Base-by-base conservation (phyloP, 2,888 invertebrate genomes). In the Bombylius discolor region DNA sequence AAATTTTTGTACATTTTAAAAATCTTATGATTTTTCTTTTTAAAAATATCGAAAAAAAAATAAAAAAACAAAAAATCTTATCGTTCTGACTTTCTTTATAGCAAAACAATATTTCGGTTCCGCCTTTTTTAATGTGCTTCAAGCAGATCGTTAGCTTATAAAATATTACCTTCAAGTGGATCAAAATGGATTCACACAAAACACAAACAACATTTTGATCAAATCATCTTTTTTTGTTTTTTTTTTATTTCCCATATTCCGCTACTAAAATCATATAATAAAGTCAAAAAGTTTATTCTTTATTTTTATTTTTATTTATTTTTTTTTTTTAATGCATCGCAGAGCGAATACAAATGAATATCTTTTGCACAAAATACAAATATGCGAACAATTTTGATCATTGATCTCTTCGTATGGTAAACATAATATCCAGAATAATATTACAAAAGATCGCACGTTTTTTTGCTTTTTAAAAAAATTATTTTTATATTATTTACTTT, bases 61-160 rank as follows among this genome's bases (percentile, higher is more conserved):
- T n/a, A n/a, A n/a, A 23, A 23, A 23, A 23, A 23, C 3, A 23
- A 23, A 3, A 2, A 23, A 23, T 23, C 23, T 23, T 23, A 23
- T 23, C 23, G 23, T 23, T 23, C 47, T 49, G 53, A 47, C 49
- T 49, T 49, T 49, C 49, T 51, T 52, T 13, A 31, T 44, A 48
- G 47, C 53, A 57, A 51, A 48, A 51, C 53, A 57, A 51, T 48
- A 51, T 52, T 54, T 60, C 39, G 57, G 54, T 44, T 57, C 57
- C 60, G 57, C 60, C 60, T 56, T 45, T 56, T 11, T 11, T 42
- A 4, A 11, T 23, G 11, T 52, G 60, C 58, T 58, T 53, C 53
- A 58, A 60, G 60, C 57, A 52, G 58, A 57, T 60, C 57, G 60
- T 60, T 60, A 60, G 51, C 53, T 55, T 47, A 49, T 57, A 58